Evolutionary conservation across 2,888 invertebrate genomes (phyloP).

Genomic region (Drosophila eohydei): DNA sequence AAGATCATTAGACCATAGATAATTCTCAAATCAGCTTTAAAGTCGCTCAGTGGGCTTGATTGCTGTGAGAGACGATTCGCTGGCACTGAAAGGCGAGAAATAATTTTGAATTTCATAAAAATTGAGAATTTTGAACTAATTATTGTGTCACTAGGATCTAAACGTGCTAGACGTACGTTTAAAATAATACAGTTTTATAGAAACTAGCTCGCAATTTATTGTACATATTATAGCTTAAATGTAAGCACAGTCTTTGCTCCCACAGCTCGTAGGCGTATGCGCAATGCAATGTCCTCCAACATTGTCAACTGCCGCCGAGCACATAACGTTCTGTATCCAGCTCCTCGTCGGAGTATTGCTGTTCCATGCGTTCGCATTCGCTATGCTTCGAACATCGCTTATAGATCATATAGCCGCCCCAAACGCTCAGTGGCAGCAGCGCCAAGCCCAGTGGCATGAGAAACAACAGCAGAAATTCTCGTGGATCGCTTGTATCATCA

Average conservation of each 20-base stretch:
- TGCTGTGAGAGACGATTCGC: slow-evolving; percentile 31
- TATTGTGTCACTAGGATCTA: slow-evolving; percentile 32
- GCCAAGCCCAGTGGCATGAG: slow-evolving; percentile 83
- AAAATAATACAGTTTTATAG: neutral
- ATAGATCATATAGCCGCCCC: slow-evolving; percentile 79
- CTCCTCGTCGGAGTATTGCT: slow-evolving; percentile 70
- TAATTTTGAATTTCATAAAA: slow-evolving; percentile 68
- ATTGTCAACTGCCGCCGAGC: slow-evolving; percentile 61
- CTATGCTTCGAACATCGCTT: slow-evolving; percentile 60
- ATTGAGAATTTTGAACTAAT: slow-evolving; percentile 54
- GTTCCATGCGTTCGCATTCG: slow-evolving; percentile 70
- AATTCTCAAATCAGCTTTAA: slow-evolving; percentile 6
- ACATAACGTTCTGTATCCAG: slow-evolving; percentile 69
- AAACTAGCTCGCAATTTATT: slow-evolving; percentile 8
- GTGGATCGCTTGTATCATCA: slow-evolving; percentile 62
- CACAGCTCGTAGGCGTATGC: slow-evolving; percentile 57
- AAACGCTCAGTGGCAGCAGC: slow-evolving; percentile 80
- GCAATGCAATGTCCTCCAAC: neutral
- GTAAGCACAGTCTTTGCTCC: slow-evolving; percentile 62
- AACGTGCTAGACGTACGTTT: slow-evolving; percentile 7
- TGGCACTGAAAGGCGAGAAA: slow-evolving; percentile 43
- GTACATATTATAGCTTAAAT: slow-evolving; percentile 16
- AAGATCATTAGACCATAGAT: slow-evolving; percentile 71
- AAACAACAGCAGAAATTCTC: slow-evolving; percentile 81
- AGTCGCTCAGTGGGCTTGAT: neutral